Conservation (phyloP, 2,113 vertebrate species). For the Serinus canaria region DNA sequence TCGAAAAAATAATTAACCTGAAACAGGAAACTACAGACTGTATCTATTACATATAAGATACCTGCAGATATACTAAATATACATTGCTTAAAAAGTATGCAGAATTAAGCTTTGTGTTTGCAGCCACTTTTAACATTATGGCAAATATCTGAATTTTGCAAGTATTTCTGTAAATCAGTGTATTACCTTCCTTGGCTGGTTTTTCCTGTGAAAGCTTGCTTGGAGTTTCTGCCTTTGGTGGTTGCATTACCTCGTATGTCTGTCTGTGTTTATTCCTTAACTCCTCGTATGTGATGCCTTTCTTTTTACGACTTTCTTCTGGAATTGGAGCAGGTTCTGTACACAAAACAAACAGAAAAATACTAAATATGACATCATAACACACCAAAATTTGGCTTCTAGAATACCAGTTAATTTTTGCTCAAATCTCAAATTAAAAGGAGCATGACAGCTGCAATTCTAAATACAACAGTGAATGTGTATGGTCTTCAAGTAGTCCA, state of each 20-base stretch:
- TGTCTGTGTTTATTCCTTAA: conserved; percentile 80
- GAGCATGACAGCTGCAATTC: not conserved
- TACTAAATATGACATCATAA: not conserved
- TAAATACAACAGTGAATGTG: not conserved
- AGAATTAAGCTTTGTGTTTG: not conserved
- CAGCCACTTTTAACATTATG: not conserved
- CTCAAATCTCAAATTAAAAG: not conserved
- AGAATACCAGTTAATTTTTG: not conserved
- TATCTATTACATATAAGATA: not conserved
- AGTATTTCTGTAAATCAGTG: not conserved
- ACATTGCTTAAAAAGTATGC: not conserved
- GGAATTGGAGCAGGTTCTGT: conserved; percentile 65
- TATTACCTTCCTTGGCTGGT: conserved; percentile 72
- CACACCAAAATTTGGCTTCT: not conserved
- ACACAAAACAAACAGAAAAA: conserved; percentile 48
- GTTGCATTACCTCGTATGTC: conserved; percentile 67
- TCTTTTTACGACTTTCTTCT: conserved; percentile 76
- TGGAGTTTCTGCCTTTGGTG: conserved; percentile 71
- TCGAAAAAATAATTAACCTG: not conserved
- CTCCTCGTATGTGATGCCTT: conserved; percentile 78
- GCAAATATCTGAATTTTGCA: not conserved
- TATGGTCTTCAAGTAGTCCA: not conserved
- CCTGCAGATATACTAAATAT: not conserved
- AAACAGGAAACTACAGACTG: not conserved
- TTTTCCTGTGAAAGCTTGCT: conserved; percentile 70